phyloP scores from a whole-genome alignment of 2,113 vertebrate species.

The Canis aureus region DNA sequence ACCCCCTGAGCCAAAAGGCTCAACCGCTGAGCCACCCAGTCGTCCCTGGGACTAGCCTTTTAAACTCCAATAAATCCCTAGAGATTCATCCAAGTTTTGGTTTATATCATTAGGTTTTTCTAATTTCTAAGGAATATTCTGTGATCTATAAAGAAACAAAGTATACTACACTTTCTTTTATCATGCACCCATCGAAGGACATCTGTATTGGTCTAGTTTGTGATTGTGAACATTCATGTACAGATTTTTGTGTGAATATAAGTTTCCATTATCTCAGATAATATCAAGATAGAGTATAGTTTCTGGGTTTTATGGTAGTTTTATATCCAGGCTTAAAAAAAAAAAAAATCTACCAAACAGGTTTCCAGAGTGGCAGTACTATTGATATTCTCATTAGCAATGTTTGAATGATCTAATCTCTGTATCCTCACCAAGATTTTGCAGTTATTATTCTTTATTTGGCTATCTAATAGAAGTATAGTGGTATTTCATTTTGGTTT shows the following conservation, averaged over 20 bases:
- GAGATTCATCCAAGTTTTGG: background rate
- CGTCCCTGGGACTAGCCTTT: background rate
- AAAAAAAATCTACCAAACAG: background rate
- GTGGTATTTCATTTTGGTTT: background rate
- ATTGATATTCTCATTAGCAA: background rate
- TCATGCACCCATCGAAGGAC: background rate
- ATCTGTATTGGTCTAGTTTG: background rate
- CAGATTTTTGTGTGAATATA: no score
- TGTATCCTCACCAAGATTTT: background rate
- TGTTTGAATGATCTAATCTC: background rate
- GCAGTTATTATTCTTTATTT: background rate
- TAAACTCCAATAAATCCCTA: background rate
- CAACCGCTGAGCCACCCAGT: no score
- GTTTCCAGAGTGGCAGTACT: background rate
- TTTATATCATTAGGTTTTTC: background rate
- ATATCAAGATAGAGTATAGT: background rate
- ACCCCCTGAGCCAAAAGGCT: no score
- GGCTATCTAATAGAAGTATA: background rate
- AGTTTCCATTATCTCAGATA: background rate
- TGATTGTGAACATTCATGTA: background rate
- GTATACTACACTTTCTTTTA: background rate
- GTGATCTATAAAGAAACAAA: background rate
- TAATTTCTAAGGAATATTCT: background rate
- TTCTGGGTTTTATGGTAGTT: background rate
- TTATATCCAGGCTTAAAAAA: background rate